A percentile compares a stretch with the other conserved stretches of the same genome.
phyloP scores from a whole-genome alignment of 2,113 vertebrate species.

The Toxostoma redivivum region DNA sequence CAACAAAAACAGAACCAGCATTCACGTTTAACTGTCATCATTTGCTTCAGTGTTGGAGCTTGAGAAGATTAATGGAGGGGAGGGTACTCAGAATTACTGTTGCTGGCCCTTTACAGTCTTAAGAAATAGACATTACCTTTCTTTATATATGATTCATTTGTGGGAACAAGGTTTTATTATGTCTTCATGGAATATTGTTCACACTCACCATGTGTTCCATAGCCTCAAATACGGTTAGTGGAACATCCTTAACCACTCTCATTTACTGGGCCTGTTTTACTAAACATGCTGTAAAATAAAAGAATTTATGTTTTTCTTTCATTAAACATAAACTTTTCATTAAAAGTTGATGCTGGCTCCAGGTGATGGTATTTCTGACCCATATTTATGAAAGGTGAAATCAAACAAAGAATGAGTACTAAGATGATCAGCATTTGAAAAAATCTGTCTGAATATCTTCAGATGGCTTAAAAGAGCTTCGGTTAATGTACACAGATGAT shows the following conservation, averaged over 20 bases:
- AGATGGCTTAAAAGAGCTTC: background rate
- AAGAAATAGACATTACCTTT: background rate
- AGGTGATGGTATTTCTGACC: background rate
- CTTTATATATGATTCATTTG: background rate
- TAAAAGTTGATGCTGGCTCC: background rate
- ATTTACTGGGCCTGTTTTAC: background rate
- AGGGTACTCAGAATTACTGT: background rate
- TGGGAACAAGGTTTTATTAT: background rate
- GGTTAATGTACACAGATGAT: background rate
- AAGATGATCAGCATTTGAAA: background rate
- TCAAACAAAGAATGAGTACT: background rate
- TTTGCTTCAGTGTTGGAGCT: background rate
- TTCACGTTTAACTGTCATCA: background rate
- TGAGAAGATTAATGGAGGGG: background rate
- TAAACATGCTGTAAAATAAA: background rate
- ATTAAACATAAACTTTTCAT: background rate
- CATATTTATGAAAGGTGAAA: background rate
- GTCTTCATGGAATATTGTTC: background rate
- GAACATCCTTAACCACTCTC: background rate
- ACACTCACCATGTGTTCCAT: background rate
- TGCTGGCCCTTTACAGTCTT: conserved; percentile 24
- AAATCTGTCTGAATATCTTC: background rate
- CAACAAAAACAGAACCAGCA: conserved; percentile 25
- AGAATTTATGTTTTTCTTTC: background rate
- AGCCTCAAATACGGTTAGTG: background rate